A percentile compares a stretch with the other conserved stretches of the same genome.
Conservation (phyloP, 1,140 invertebrate genomes). For the Heliconius congener region DNA sequence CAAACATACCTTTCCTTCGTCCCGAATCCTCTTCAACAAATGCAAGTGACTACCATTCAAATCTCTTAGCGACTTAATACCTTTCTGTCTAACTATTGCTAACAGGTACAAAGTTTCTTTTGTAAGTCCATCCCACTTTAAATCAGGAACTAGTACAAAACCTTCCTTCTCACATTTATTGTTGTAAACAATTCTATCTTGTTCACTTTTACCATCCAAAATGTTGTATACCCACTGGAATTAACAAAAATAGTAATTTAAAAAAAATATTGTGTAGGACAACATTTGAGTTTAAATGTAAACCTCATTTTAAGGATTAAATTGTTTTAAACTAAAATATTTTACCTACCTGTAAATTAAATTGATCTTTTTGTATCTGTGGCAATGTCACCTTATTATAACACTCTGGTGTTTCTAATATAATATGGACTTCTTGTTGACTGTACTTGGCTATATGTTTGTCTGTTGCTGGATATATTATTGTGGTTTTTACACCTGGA, state of each 20-base stretch:
- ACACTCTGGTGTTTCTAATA: slow-evolving; percentile 92
- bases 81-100: slow-evolving; percentile 88
- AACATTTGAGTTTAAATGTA: too few species aligned
- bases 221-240: slow-evolving; percentile 98
- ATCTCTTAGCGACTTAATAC: slow-evolving; percentile 92
- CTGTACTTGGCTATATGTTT: slow-evolving; percentile 95
- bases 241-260: not conserved
- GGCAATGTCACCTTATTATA: slow-evolving; percentile 91
- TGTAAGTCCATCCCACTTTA: slow-evolving; percentile 95
- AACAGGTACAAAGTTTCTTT: slow-evolving; percentile 91
- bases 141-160: slow-evolving; percentile 94
- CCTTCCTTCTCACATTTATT: slow-evolving; percentile 90
- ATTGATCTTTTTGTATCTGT: slow-evolving; percentile 86
- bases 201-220: slow-evolving; percentile 93
- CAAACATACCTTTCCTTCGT: slow-evolving; percentile 84
- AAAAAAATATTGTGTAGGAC: not conserved
- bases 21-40: slow-evolving; percentile 90
- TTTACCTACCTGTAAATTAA: slow-evolving; percentile 91
- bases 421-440: slow-evolving; percentile 86
- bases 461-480: slow-evolving; percentile 95
- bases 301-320: too few species aligned
- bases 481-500: slow-evolving; percentile 90
- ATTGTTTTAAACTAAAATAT: not conserved
- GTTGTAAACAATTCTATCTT: slow-evolving; percentile 91
- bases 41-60: slow-evolving; percentile 89